phyloP scores from a whole-genome alignment of 2,797 vertebrate species.

The Myotis vivesi region DNA sequence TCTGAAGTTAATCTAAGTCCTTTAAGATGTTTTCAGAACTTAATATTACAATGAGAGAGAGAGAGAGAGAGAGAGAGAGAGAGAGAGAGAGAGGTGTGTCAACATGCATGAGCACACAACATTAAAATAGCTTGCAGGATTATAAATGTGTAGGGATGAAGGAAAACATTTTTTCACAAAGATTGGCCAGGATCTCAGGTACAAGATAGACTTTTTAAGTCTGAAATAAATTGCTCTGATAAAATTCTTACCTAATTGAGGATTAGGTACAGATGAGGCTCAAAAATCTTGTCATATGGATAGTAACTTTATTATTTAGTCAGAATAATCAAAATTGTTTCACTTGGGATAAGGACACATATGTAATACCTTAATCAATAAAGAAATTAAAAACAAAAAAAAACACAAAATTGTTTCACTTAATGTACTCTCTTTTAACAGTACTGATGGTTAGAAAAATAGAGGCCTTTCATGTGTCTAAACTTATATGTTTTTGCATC shows the following conservation, averaged over 20 bases:
- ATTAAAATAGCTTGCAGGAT: constrained; percentile 7
- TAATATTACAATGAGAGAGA: not conserved
- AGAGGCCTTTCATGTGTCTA: not conserved
- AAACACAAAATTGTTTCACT: not conserved
- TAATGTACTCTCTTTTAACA: not conserved
- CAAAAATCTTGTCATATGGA: not conserved
- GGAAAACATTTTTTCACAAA: not conserved
- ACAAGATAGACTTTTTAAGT: not conserved
- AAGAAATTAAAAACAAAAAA: too few species aligned
- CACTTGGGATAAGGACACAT: too few species aligned
- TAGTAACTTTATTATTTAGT: not conserved
- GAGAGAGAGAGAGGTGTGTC: not conserved
- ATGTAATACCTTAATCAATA: too few species aligned
- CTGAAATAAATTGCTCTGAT: not conserved
- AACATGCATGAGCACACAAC: not conserved
- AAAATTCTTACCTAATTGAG: not conserved
- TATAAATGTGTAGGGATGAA: not conserved
- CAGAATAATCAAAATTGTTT: not conserved
- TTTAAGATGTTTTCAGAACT: constrained; percentile 1
- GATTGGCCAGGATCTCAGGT: not conserved
- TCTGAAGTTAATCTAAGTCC: not conserved
- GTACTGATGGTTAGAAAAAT: not conserved
- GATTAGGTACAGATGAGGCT: not conserved
- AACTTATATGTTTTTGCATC: not conserved
- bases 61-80: not conserved